Base-by-base conservation (phyloP, 1,140 invertebrate genomes). In the Bombyx mori region DNA sequence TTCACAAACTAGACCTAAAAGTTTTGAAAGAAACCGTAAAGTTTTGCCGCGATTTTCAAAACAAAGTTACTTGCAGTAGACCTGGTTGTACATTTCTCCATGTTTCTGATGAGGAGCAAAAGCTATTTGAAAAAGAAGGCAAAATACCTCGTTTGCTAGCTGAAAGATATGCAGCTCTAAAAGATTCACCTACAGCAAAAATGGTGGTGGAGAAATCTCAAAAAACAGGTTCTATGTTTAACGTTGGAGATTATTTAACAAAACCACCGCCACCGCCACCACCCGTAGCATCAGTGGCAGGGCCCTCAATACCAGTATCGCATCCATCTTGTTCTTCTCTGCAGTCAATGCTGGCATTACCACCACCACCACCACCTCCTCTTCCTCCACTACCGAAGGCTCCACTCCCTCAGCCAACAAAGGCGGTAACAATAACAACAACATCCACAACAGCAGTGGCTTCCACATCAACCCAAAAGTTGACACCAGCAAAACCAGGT, bases 11-110 rank as follows among this genome's bases (percentile, higher is more conserved):
- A 3, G 71, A 75, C 48, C 60, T 77, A n/a, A 71, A 80, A 26
- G 66, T 62, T 51, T 77, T 82, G 76, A 80, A 79, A 73, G 69
- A 68, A 8, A 71, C 70, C 12, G 47, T 84, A 12, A 72, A 68
- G 51, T 84, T 84, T 47, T 84, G 81, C 53, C 77, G 78, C 58
- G 75, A 84, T 52, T 74, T 65, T 58, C 81, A 84, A 60, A 84
- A 84, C 54, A 64, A 64, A 45, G 55, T 63, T 35, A 73, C 71
- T 12, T 84, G 79, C 56, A 61, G 50, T 3, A 63, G 79, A 12
- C 66, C 70, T 56, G 68, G 68, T 57, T 84, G 81, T 54, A 78
- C 69, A 0, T 84, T 73, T 54, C 58, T 84, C 10, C 81, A 84
- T 53, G 57, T 73, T 6, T 71, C 67, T 2, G 72, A 69, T 55